Base-by-base conservation (phyloP, 2,797 vertebrate genomes). In the Rhadinocentrus ornatus region DNA sequence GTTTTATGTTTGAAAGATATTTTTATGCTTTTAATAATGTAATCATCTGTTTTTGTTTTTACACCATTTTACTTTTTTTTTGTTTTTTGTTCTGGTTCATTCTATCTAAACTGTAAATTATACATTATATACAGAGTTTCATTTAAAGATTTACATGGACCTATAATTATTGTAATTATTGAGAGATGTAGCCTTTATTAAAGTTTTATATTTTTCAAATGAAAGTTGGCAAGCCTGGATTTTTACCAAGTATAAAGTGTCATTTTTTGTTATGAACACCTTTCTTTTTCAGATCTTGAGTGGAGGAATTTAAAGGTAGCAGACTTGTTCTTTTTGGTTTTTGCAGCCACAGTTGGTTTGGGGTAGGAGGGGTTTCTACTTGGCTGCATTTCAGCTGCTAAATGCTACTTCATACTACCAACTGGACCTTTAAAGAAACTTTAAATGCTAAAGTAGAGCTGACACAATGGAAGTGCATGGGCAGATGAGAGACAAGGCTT, bases 141-240 rank as follows among this genome's bases (percentile, higher is more conserved):
- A 97, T 97, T 97, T 96, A 97, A 96, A 96, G 96, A 96, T 94
- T 93, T 95, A 96, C 96, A 96, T 97, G 96, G 96, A 98, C 96
- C 96, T 97, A 96, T 97, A 98, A 98, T 97, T 98, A 99, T 98
- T 99, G 97, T 98, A 98, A 98, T 98, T 95, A 95, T 94, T 97
- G 96, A 98, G 96, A 99, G 97, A 97, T 96, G 96, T 98, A 97
- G 96, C 96, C 96, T 98, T 98, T 98, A 98, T 97, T 99, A 98
- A 99, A 99, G 96, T 96, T 93, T 97, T 99, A 97, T 99, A 98
- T 99, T 99, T 99, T 99, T 99, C 96, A 98, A 96, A 96, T 95
- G 84, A 94, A 91, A 56, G 20, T 22, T 55, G 60, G 32, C 60
- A 46, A 80, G 26, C 11, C 16, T 76, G 69, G 26, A 32, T 83